Evolutionary conservation across 2,113 vertebrate genomes (phyloP), one percentile per base, ranked within the genome.

Genomic region (Sinocyclocheilus grahami): DNA sequence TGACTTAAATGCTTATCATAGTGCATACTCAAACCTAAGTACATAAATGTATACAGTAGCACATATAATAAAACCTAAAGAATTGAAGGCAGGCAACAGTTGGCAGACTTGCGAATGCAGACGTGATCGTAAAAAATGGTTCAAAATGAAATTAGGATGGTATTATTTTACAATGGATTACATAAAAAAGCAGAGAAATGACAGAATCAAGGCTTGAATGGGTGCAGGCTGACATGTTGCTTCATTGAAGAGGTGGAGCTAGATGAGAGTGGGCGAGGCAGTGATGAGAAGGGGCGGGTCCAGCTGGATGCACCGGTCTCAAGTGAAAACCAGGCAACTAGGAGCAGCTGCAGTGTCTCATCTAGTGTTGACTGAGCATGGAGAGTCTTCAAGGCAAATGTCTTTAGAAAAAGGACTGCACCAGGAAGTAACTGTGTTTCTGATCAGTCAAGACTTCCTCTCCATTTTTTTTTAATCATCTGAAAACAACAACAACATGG

Each of bases 391-490:
- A 82, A 69, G 69, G 82, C 82, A 60, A 74, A 74, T 71, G 63
- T 71, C 81, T 53, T 82, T 67, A 71, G 63, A 51, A 85, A 62
- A 78, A 12, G 69, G 18, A 9, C 72, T 63, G 83, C 53, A 75
- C 55, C 11, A 77, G 74, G 9, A 75, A 85, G 83, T 33, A 12
- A 37, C 30, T 55, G 7, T 33, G 14, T 67, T 39, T 58, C 58
- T 60, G 30, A 42, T 80, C 60, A 63, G 58, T 53, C 55, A 58
- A 85, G 83, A 71, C 27, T 53, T 71, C 55, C 55, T 79, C 53
- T 79, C 80, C 62, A 37, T 55, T 67, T 33, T 20, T 82, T 67
- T 82, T 71, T 53, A 82, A 67, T 71, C 81, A 82, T 82, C 81
- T 82, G 81, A 18, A 51, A 82, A 60, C 2, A 3, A 62, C 5